Evolutionary conservation across 1,140 invertebrate species (phyloP), one percentile per base, ranked within the genome.

Genomic region (Neodiprion lecontei): DNA sequence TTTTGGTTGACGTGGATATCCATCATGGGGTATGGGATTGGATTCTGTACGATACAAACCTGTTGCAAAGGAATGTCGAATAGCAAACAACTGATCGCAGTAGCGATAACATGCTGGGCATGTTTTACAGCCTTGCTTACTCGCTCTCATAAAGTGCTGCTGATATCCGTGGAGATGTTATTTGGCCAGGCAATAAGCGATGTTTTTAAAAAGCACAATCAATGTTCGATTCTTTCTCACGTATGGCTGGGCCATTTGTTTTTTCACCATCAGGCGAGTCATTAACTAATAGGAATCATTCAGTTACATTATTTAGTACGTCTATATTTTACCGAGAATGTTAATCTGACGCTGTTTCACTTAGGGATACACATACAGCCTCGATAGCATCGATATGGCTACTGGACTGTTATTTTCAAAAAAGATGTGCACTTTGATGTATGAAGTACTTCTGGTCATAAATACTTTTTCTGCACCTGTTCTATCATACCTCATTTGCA

Each of bases 311-410:
- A 61, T 40, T 14, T 11, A 0, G 5, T 14, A 61, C 11, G 9
- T 61, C 9, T 17, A 61, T 61, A 1, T 9, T 61, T 14, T 61
- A 12, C 5, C n/a, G 53, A 12, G 53, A 61, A 61, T 50, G 67
- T 47, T 12, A 70, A 40, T 17, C 48, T 67, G 69, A 14, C 17
- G 49, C 28, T 68, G 48, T 48, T 68, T n/a, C 66, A 68, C 12
- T 73, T 73, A 89, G 92, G 94, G 96, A 84, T 89, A 96, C 92
- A 94, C 94, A 0, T 97, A 98, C 88, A 96, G 93, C 84, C 88
- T 98, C 74, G 92, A 95, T 9, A 95, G 93, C 8, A 92, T 98
- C 75, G 96, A 97, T 88, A 89, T 98, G 17, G 92, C 92, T 12
- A 90, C 94, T 65, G 96, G 95, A 4, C 97, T 96, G 85, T 91